Conservation (phyloP, 2,888 invertebrate species). For the Cephus sareptanus region DNA sequence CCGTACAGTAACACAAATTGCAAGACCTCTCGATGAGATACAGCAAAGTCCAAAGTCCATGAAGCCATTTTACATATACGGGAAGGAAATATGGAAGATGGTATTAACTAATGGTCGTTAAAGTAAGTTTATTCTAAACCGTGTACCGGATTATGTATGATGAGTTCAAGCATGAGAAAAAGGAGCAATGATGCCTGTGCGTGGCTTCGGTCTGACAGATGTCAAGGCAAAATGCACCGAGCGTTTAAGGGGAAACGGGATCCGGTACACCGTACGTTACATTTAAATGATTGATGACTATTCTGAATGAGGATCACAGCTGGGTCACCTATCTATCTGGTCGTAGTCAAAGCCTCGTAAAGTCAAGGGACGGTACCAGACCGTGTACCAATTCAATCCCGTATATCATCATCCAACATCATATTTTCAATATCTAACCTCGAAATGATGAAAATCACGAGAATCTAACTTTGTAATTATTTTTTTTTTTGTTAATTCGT, state of each 20-base stretch:
- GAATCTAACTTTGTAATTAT: not conserved
- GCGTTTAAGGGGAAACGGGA: conserved; percentile 13
- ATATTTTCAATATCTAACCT: not conserved
- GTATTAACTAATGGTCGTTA: conserved; percentile 21
- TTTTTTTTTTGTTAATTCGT: not conserved
- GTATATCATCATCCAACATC: not conserved
- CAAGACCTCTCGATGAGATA: not conserved
- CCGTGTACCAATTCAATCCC: not conserved
- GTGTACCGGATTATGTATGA: not conserved
- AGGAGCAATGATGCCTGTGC: conserved; percentile 14
- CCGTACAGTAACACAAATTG: not conserved
- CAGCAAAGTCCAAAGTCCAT: not conserved
- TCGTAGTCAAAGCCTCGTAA: not conserved
- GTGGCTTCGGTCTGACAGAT: conserved; percentile 51
- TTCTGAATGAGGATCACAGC: conserved; percentile 60
- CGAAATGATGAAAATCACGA: not conserved
- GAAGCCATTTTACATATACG: not conserved
- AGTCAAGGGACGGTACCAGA: not conserved
- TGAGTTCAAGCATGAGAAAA: conserved; percentile 10
- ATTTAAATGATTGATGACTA: conserved; percentile 64
- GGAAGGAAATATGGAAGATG: not conserved
- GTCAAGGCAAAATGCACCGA: conserved; percentile 51
- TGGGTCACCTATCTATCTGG: conserved; percentile 35
- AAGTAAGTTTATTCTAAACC: conserved; percentile 13
- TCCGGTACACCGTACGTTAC: conserved; percentile 44